phyloP scores from a whole-genome alignment of 2,113 vertebrate species.

The Quiscalus mexicanus region DNA sequence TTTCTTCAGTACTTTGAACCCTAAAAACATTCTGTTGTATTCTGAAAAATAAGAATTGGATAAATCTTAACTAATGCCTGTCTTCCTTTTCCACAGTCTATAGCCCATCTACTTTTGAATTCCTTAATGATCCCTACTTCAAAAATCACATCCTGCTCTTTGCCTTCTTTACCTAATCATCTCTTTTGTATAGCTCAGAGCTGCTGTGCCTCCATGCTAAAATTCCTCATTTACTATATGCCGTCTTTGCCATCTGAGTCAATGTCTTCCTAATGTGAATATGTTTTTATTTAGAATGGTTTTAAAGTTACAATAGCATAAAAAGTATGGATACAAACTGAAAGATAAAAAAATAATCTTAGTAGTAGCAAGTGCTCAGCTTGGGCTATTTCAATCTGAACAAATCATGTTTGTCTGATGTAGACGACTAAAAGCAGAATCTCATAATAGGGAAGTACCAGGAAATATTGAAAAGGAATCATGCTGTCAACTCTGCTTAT shows the following conservation, averaged over 20 bases:
- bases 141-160: not conserved
- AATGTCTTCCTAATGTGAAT: not conserved
- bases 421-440: slow-evolving; percentile 18
- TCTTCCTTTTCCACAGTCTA: not conserved
- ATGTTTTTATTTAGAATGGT: slow-evolving; percentile 20
- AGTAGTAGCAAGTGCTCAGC: slow-evolving; percentile 11
- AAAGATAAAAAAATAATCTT: not conserved
- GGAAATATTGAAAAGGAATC: slow-evolving; percentile 41
- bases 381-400: slow-evolving; percentile 19
- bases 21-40: not conserved
- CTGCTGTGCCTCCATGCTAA: not conserved
- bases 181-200: not conserved
- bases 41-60: not conserved
- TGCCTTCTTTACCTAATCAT: not conserved
- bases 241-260: not conserved
- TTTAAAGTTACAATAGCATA: not conserved
- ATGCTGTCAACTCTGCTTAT: slow-evolving; percentile 32
- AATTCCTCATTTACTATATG: not conserved
- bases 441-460: slow-evolving; percentile 22
- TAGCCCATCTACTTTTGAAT: not conserved
- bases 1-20: slow-evolving; percentile 1
- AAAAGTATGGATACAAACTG: not conserved
- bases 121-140: not conserved
- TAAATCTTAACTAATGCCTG: not conserved
- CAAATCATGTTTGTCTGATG: slow-evolving; percentile 14